Conservation (phyloP, 2,113 vertebrate species). For the Callipepla squamata region DNA sequence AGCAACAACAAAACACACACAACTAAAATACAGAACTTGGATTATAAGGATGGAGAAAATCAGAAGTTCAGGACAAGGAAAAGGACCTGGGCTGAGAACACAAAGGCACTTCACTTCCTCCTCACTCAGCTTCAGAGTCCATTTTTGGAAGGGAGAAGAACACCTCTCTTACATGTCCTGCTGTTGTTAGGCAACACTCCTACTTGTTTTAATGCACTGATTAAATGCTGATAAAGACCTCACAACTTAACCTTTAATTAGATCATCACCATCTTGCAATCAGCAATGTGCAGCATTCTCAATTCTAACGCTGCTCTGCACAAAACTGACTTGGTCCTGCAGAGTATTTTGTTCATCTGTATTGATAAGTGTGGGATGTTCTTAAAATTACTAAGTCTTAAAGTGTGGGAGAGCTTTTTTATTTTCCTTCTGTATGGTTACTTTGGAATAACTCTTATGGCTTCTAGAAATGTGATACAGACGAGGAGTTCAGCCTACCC, state of each 20-base stretch:
- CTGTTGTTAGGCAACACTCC: not conserved
- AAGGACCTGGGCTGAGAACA: not conserved
- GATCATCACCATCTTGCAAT: not conserved
- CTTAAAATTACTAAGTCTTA: not conserved
- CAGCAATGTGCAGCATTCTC: not conserved
- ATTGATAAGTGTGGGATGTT: not conserved
- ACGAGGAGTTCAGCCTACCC: not conserved
- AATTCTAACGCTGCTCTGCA: not conserved
- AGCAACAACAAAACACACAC: not conserved
- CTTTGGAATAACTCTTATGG: not conserved
- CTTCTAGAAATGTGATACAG: not conserved
- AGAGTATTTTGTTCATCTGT: not conserved
- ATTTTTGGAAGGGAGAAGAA: not conserved
- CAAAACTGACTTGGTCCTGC: not conserved
- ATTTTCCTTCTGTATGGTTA: not conserved
- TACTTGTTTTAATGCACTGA: not conserved
- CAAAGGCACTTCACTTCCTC: not conserved
- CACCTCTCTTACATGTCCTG: not conserved
- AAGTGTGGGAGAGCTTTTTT: rapidly evolving
- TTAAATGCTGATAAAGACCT: not conserved
- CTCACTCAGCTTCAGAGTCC: not conserved
- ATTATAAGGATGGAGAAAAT: not conserved
- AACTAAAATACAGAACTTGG: not conserved
- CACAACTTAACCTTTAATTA: not conserved
- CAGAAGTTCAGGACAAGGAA: not conserved